Conservation (phyloP, 2,113 vertebrate species). For the Bos javanicus region DNA sequence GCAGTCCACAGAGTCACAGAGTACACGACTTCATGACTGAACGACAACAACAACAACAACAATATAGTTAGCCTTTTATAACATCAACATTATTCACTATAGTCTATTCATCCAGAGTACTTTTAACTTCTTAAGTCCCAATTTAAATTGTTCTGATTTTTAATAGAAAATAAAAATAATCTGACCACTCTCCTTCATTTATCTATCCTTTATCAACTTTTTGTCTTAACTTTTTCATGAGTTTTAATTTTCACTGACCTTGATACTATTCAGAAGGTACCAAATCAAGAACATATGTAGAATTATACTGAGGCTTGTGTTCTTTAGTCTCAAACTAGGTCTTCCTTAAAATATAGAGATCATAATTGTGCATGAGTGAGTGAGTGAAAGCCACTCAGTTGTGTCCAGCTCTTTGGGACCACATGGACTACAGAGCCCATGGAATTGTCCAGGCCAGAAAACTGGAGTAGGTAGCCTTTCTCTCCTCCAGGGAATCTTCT, state of each 20-base stretch:
- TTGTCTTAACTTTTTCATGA: neutral
- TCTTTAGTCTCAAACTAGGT: neutral
- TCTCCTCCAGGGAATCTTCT: neutral
- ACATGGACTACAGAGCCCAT: neutral
- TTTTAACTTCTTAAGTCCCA: neutral
- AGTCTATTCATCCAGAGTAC: neutral
- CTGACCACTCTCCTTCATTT: neutral
- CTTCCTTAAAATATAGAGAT: neutral
- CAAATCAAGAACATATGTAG: neutral
- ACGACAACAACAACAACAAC: neutral
- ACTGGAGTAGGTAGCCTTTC: neutral
- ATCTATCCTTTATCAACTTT: neutral
- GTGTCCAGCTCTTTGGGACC: neutral
- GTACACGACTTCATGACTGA: neutral
- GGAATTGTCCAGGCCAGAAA: neutral
- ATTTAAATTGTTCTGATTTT: neutral
- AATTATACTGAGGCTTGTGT: neutral
- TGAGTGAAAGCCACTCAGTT: neutral
- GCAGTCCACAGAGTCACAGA: neutral
- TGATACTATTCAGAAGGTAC: neutral
- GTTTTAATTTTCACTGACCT: neutral
- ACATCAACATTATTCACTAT: slow-evolving; percentile 12
- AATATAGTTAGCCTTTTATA: neutral
- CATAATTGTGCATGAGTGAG: neutral
- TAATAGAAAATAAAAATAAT: slow-evolving; percentile 16